phyloP scores from a whole-genome alignment of 2,888 invertebrate species.

The Pristionchus exspectatus region DNA sequence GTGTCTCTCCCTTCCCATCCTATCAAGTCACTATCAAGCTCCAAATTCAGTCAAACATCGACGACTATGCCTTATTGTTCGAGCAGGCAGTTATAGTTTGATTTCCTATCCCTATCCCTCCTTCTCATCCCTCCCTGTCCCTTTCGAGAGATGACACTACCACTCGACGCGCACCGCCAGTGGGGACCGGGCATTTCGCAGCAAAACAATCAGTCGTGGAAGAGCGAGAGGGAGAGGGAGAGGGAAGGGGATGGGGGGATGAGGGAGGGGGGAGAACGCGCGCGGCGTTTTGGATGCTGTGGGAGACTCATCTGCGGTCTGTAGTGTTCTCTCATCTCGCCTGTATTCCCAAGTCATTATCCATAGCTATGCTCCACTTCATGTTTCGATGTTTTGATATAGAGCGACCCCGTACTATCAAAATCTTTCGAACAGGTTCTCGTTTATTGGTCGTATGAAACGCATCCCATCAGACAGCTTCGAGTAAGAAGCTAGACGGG shows the following conservation, averaged over 20 bases:
- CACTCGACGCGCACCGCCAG: background rate
- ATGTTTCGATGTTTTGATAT: no score
- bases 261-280: background rate
- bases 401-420: no score
- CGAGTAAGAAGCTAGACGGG: no score
- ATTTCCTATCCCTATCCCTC: no score
- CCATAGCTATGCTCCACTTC: no score
- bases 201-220: constrained; percentile 47
- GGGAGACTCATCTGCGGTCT: constrained; percentile 20
- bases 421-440: no score
- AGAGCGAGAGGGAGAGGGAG: background rate
- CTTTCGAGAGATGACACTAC: background rate
- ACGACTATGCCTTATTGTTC: no score
- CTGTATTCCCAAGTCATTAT: no score
- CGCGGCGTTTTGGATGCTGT: background rate
- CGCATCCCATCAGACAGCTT: no score
- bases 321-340: background rate
- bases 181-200: background rate
- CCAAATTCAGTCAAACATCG: no score
- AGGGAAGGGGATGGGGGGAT: no score
- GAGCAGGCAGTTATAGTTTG: background rate
- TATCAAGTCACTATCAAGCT: background rate
- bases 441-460: no score
- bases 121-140: background rate
- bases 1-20: background rate